Base-by-base conservation (phyloP, 37 sponge, comb jelly and placozoan species). In the Theonella swinhoei region DNA sequence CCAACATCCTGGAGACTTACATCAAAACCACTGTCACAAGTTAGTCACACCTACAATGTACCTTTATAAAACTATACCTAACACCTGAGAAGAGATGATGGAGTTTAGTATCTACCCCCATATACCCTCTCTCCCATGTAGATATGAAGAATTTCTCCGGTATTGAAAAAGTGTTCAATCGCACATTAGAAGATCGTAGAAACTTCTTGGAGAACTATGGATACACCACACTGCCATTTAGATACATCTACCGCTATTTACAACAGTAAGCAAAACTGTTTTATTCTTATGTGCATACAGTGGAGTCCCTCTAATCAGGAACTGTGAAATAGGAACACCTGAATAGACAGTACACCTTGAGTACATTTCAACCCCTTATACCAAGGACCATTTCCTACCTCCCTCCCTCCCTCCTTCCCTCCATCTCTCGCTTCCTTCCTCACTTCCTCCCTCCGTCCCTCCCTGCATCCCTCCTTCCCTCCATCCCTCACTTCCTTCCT, bases 181-280 rank as follows among this genome's bases (percentile, higher is more conserved):
- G 79, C 19, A 61, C 69, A 23, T 34, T 39, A 26, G 58, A 60
- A 4, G 26, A 25, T 0, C 3, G 70, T 14, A 39, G 32, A 2
- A 54, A 79, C 39, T 23, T 42, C 0, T 70, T 87, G 28, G n/a
- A 4, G 54, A 91, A 82, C 79, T 91, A 80, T 78, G 83, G 83
- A 58, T 75, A 28, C 47, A 83, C 84, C 23, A 30, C 33, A 0
- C 76, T 69, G 1, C 88, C 88, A 3, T 91, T 75, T 67, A 24
- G 34, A 0, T 91, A 91, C 64, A 76, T 68, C 29, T 72, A 79
- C 75, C 47, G 62, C 5, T 83, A 89, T 74, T 72, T 89, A 28
- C 89, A 89, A 70, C 47, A 64, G 92, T 91, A 31, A 74, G 74
- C 39, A 14, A 54, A 43, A 26, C 29, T 43, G 35, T 70, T 22